A percentile compares a stretch with the other conserved stretches of the same genome.
Evolutionary conservation across 1,140 invertebrate species (phyloP).

Genomic region (Leptestheria dahalacensis): DNA sequence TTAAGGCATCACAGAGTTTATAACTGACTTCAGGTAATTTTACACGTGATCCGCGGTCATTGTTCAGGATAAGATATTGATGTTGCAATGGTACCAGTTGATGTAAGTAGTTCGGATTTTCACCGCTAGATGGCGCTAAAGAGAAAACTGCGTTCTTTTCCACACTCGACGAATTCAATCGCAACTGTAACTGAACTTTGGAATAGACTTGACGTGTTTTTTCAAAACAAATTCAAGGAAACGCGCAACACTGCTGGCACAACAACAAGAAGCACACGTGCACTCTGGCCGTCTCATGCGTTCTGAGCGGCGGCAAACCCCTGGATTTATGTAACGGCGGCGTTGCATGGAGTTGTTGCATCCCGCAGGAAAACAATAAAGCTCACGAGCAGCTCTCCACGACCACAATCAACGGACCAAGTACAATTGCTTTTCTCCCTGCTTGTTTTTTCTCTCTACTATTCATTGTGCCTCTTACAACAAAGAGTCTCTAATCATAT

Average conservation of each 20-base stretch:
- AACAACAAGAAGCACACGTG: constrained; percentile 75
- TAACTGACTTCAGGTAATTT: no score
- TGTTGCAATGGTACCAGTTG: no score
- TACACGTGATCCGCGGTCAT: no score
- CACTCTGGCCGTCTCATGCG: constrained; percentile 74
- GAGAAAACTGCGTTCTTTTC: no score
- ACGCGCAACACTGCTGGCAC: constrained; percentile 78
- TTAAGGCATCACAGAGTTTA: no score
- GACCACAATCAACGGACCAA: constrained; percentile 59
- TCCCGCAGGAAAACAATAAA: constrained; percentile 46
- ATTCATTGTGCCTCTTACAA: background rate
- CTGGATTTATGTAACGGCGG: constrained; percentile 83
- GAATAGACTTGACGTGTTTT: background rate
- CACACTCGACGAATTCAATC: no score
- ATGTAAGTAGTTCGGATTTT: no score
- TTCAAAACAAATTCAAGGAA: constrained; percentile 45
- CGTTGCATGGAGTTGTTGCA: constrained; percentile 83
- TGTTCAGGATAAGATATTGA: no score
- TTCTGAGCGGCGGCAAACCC: constrained; percentile 66
- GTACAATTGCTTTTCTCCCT: constrained; percentile 42
- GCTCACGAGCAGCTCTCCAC: constrained; percentile 22
- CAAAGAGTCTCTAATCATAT: background rate
- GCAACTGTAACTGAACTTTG: no score
- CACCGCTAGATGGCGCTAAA: no score
- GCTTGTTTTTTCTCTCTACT: no score